Percentiles rank a stretch among this genome's conserved stretches.
Conservation (phyloP, 2,888 invertebrate species). For the Frankliniella fusca region DNA sequence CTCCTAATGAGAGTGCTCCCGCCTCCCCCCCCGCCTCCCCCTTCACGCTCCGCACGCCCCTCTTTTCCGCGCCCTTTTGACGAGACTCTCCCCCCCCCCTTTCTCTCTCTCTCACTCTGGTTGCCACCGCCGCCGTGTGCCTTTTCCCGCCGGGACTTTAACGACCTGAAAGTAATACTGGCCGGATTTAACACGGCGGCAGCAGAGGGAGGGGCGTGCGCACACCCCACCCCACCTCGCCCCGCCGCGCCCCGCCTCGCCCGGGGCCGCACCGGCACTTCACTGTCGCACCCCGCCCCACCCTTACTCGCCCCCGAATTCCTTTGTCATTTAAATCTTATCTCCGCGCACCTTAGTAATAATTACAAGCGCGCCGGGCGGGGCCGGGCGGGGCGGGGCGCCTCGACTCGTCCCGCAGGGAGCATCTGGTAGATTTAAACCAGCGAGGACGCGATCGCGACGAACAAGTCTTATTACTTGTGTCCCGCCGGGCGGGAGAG, state of each 20-base stretch:
- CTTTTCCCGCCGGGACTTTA: background rate
- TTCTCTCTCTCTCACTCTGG: background rate
- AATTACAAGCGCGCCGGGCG: too few species aligned
- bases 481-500: background rate
- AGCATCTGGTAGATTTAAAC: too few species aligned
- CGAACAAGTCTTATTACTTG: background rate
- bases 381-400: too few species aligned
- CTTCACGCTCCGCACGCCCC: background rate
- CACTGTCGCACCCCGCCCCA: too few species aligned
- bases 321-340: too few species aligned
- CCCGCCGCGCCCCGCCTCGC: too few species aligned
- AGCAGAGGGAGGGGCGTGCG: background rate
- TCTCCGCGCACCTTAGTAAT: too few species aligned
- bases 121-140: background rate
- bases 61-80: background rate
- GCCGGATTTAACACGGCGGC: background rate
- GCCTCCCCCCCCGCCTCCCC: background rate
- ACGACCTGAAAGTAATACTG: background rate
- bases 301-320: too few species aligned
- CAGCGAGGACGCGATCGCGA: background rate
- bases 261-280: too few species aligned
- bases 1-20: slow-evolving; percentile 7
- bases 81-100: background rate
- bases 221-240: too few species aligned
- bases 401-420: too few species aligned